phyloP scores from a whole-genome alignment of 2,888 invertebrate species.

The Phymatocera aterrima region DNA sequence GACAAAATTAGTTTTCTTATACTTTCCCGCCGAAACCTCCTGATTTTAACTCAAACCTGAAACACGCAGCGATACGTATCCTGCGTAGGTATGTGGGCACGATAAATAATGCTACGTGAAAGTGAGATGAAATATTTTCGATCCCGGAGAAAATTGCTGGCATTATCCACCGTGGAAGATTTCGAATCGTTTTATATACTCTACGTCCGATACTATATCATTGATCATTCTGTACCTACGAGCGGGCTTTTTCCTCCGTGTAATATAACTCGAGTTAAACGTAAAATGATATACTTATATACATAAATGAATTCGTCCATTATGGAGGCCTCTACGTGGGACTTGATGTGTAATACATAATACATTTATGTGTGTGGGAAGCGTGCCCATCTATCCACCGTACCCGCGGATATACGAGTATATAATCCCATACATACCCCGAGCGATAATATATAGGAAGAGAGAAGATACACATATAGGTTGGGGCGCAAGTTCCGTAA shows the following conservation, averaged over 20 bases:
- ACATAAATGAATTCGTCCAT: slow-evolving; percentile 36
- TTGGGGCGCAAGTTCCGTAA: slow-evolving; percentile 27
- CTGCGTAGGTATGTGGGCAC: too few species aligned
- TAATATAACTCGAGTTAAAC: slow-evolving; percentile 22
- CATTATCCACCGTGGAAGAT: background rate
- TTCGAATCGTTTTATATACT: background rate
- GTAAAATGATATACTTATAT: slow-evolving; percentile 41
- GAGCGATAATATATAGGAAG: slow-evolving; percentile 6
- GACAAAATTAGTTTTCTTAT: too few species aligned
- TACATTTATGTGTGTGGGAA: background rate
- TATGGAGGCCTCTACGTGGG: slow-evolving; percentile 12
- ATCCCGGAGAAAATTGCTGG: slow-evolving; percentile 4
- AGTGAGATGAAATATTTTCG: background rate
- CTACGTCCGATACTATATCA: slow-evolving; percentile 11
- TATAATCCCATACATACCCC: background rate
- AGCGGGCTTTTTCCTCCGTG: slow-evolving; percentile 15
- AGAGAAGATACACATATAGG: background rate
- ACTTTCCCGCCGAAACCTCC: too few species aligned
- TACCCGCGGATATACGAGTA: background rate
- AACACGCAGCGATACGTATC: too few species aligned
- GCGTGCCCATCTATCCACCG: background rate
- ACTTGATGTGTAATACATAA: slow-evolving; percentile 3
- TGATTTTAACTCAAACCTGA: background rate
- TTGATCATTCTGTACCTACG: slow-evolving; percentile 31
- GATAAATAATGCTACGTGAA: background rate